phyloP scores from a whole-genome alignment of 2,113 vertebrate genomes.

The Artemisiospiza belli region DNA sequence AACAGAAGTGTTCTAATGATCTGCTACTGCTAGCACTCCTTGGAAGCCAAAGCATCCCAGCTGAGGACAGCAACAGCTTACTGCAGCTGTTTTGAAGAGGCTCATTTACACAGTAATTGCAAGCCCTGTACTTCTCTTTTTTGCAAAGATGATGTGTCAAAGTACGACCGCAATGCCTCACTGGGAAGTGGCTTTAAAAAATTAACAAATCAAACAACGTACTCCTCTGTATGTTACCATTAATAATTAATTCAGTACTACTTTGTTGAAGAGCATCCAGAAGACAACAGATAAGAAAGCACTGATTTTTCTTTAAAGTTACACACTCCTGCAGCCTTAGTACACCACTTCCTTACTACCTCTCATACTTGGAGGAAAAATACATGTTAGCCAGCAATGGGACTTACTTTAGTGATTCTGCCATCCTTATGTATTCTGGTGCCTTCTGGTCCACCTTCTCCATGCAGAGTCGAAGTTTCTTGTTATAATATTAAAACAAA shows the following conservation, averaged over 20 bases:
- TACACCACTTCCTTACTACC: not conserved
- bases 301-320: not conserved
- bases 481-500: slow-evolving; percentile 38
- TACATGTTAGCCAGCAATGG: not conserved
- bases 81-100: not conserved
- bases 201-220: not conserved
- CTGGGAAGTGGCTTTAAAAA: not conserved
- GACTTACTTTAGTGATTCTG: slow-evolving; percentile 93
- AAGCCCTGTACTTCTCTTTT: not conserved
- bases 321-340: not conserved
- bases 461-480: slow-evolving; percentile 94
- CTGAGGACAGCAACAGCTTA: not conserved
- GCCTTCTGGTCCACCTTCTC: slow-evolving; percentile 93
- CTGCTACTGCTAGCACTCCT: not conserved
- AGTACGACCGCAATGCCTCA: not conserved
- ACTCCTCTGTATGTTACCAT: not conserved
- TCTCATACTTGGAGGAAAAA: not conserved
- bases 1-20: not conserved
- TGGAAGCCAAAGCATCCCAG: not conserved
- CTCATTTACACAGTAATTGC: not conserved
- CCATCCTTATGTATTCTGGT: slow-evolving; percentile 93
- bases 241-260: not conserved
- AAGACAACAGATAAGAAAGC: not conserved
- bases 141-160: not conserved
- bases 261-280: not conserved